Evolutionary conservation across 1,140 invertebrate genomes (phyloP).

Genomic region (Agrilus planipennis): DNA sequence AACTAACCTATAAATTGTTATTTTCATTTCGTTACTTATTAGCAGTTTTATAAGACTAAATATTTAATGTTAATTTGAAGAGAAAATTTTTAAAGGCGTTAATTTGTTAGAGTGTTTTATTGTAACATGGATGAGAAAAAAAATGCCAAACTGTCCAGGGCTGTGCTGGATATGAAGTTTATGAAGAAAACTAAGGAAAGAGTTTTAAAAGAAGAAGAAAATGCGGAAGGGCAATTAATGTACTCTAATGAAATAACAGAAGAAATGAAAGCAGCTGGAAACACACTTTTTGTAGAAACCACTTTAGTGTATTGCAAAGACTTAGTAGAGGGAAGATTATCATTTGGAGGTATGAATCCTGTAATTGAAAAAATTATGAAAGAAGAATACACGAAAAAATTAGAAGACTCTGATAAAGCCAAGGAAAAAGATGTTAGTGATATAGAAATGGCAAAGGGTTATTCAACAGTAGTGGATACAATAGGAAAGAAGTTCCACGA

Average conservation of each 20-base stretch:
- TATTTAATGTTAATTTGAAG: no score
- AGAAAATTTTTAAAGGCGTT: no score
- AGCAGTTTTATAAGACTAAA: no score
- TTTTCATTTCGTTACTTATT: no score
- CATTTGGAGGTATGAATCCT: slow-evolving; percentile 81
- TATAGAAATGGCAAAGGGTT: slow-evolving; percentile 51
- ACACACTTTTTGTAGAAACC: slow-evolving; percentile 55
- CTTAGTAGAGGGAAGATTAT: slow-evolving; percentile 67
- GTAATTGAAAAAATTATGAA: slow-evolving; percentile 66
- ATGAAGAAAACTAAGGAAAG: slow-evolving; percentile 82
- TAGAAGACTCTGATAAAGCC: slow-evolving; percentile 33
- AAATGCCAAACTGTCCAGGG: slow-evolving; percentile 45
- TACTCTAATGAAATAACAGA: slow-evolving; percentile 34
- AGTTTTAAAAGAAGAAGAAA: slow-evolving; percentile 60
- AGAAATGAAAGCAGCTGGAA: slow-evolving; percentile 47
- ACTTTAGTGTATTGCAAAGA: slow-evolving; percentile 65
- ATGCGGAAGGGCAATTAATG: slow-evolving; percentile 53
- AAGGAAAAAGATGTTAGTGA: slow-evolving; percentile 56
- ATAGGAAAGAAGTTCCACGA: slow-evolving; percentile 34
- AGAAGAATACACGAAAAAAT: slow-evolving; percentile 36
- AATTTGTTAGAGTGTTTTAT: no score
- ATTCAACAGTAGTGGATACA: slow-evolving; percentile 33
- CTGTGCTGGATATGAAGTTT: slow-evolving; percentile 71
- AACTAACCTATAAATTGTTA: no score
- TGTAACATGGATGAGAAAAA: slow-evolving; percentile 14